These are phyloP conservation scores for Ochropleura plecta DNA, from an alignment of 2,888 invertebrate species.

Conservation along the genomic window DNA sequence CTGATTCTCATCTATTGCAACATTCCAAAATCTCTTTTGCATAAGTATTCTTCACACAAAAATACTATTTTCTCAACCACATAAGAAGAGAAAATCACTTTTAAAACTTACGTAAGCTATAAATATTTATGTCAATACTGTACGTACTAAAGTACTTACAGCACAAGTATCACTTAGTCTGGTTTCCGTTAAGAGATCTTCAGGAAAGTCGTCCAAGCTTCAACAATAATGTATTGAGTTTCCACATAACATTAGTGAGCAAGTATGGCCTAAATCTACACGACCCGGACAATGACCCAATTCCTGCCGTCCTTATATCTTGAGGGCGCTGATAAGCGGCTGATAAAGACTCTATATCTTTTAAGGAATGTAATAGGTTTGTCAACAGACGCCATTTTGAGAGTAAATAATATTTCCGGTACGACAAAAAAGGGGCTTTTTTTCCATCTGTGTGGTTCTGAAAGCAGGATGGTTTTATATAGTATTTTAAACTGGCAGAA, in stretches of 20 bases:
- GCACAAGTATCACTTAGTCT: slow-evolving; percentile 42
- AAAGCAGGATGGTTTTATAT: neutral
- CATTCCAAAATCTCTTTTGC: neutral
- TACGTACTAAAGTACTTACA: slow-evolving; percentile 1
- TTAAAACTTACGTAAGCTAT: neutral
- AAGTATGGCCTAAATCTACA: slow-evolving; percentile 58
- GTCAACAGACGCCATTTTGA: neutral
- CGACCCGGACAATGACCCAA: slow-evolving; percentile 54
- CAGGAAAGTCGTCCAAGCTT: slow-evolving; percentile 33
- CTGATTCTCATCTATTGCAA: no score
- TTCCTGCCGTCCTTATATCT: slow-evolving; percentile 48
- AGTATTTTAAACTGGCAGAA: neutral
- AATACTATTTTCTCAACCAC: neutral
- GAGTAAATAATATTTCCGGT: no score
- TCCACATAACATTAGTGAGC: slow-evolving; percentile 54
- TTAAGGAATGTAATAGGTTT: slow-evolving; percentile 20
- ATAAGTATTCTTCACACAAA: neutral
- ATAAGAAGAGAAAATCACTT: neutral
- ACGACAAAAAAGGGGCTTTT: neutral
- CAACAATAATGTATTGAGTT: slow-evolving; percentile 59
- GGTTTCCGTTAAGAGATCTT: slow-evolving; percentile 46
- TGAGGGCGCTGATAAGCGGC: slow-evolving; percentile 37
- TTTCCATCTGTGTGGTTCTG: neutral
- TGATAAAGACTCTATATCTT: slow-evolving; percentile 33
- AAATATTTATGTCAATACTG: neutral